A percentile compares a stretch with the other conserved stretches of the same genome.
Conservation (phyloP, 2,113 vertebrate species). For the Rhinopithecus roxellana region DNA sequence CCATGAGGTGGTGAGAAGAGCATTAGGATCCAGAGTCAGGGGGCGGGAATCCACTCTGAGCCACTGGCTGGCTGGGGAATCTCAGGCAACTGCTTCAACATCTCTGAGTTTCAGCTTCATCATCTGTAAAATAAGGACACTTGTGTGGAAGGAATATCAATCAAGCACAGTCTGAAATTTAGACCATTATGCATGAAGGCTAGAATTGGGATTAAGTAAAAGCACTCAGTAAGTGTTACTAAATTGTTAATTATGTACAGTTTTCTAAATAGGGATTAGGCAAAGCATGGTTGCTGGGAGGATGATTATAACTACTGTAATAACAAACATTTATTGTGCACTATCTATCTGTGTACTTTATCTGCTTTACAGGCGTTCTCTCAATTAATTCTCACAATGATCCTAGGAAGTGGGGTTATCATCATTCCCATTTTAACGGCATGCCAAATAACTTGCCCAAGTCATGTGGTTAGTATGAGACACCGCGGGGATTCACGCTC, state of each 20-base stretch:
- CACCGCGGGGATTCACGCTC: not conserved
- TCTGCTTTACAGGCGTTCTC: constrained; percentile 14
- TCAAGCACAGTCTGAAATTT: not conserved
- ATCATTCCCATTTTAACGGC: not conserved
- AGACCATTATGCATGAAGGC: not conserved
- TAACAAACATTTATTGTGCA: constrained; percentile 10
- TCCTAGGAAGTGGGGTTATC: constrained; percentile 21
- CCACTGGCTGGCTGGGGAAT: no score
- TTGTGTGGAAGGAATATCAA: not conserved
- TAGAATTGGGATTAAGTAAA: not conserved
- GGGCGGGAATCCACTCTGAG: not conserved
- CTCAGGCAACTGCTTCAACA: not conserved
- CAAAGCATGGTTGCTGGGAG: not conserved
- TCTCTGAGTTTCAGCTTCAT: not conserved
- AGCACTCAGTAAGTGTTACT: not conserved
- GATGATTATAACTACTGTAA: not conserved
- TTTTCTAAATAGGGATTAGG: constrained; percentile 24
- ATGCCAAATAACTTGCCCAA: not conserved
- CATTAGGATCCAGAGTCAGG: not conserved
- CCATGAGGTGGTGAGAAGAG: not conserved
- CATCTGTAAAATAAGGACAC: no score
- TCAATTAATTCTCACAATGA: not conserved
- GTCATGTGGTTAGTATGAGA: not conserved
- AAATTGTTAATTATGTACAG: not conserved
- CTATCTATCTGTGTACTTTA: constrained; percentile 53